Conservation (phyloP, 2,113 vertebrate genomes). For the Terrapene triunguis region DNA sequence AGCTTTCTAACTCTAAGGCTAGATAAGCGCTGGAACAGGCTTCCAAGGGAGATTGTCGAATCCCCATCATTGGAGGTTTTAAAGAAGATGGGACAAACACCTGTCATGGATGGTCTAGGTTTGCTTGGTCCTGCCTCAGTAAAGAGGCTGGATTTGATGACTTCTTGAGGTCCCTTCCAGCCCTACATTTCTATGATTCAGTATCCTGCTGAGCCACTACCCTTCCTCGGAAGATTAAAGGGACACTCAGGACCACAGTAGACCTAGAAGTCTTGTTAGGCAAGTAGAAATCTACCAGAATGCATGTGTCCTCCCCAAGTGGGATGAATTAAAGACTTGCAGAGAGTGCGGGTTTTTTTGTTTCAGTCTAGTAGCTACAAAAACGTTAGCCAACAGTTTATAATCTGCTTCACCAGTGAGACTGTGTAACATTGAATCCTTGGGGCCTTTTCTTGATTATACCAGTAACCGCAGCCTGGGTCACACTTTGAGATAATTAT, state of each 20-base stretch:
- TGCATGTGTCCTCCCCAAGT: accelerated
- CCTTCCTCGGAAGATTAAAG: neutral
- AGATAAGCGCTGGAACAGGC: no score
- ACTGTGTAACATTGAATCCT: conserved; percentile 17
- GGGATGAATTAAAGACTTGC: accelerated
- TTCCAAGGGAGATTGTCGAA: no score
- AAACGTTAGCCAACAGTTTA: neutral
- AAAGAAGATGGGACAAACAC: no score
- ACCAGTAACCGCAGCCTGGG: conserved; percentile 64
- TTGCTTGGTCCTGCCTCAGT: no score
- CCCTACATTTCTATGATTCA: neutral
- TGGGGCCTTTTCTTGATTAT: conserved; percentile 18
- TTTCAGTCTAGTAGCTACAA: neutral
- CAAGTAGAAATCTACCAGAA: neutral
- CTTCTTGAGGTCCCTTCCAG: neutral
- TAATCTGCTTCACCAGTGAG: neutral
- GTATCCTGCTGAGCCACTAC: neutral
- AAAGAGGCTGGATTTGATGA: neutral
- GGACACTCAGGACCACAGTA: accelerated
- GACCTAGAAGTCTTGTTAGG: accelerated
- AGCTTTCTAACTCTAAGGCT: no score
- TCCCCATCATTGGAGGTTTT: neutral
- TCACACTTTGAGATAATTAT: conserved; percentile 66
- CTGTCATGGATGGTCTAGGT: no score
- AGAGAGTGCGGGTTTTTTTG: neutral